Evolutionary conservation across 1,140 invertebrate genomes (phyloP).

Genomic region (Sycobia sp.): DNA sequence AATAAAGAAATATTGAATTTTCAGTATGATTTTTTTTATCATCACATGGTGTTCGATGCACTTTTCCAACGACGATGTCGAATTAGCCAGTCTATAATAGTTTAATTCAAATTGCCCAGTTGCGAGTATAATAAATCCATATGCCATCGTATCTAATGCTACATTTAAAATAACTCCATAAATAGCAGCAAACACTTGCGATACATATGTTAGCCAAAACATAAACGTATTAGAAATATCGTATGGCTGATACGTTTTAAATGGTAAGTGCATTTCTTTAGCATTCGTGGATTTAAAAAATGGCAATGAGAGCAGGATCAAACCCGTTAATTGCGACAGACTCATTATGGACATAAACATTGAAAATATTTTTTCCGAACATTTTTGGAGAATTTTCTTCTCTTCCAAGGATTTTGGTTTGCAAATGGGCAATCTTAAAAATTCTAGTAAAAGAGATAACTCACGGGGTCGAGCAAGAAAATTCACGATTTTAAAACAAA

Average conservation of each 20-base stretch:
- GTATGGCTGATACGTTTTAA: conserved; percentile 18
- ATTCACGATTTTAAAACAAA: conserved; percentile 22
- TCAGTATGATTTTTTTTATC: conserved; percentile 5
- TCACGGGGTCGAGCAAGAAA: background rate
- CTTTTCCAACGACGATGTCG: background rate
- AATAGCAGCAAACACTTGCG: conserved; percentile 19
- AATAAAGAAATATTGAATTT: conserved; percentile 41
- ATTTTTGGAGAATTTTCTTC: conserved; percentile 1
- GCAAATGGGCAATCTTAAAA: background rate
- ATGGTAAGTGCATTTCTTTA: conserved; percentile 5
- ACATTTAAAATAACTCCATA: conserved; percentile 42
- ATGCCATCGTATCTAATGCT: conserved; percentile 43
- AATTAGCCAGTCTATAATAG: conserved; percentile 41
- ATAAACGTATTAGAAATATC: background rate
- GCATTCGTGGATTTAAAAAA: no score
- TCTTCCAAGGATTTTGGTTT: conserved; percentile 10
- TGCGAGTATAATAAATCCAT: conserved; percentile 41
- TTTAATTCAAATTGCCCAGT: conserved; percentile 44
- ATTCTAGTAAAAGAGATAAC: conserved; percentile 5
- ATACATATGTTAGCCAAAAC: conserved; percentile 4
- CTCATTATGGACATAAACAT: no score
- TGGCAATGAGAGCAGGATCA: no score
- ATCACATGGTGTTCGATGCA: conserved; percentile 24
- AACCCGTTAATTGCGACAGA: no score
- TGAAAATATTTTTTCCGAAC: background rate